Conservation (phyloP, 1,140 invertebrate species). For the Drosophila teissieri region DNA sequence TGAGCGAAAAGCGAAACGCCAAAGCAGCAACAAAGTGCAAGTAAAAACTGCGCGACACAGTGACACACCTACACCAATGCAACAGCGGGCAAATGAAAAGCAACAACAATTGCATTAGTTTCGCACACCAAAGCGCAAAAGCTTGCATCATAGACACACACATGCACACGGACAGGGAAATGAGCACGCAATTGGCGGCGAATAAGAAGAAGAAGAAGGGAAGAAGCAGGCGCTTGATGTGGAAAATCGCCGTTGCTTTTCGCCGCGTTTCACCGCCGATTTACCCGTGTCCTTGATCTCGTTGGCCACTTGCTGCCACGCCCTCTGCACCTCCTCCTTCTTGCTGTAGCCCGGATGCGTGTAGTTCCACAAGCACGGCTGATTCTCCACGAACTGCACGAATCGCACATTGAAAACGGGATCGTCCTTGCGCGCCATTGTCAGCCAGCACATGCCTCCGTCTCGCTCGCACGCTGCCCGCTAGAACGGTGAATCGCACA, state of each 20-base stretch:
- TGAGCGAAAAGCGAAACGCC: constrained; percentile 21
- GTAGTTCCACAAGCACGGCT: constrained; percentile 77
- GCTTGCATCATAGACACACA: constrained; percentile 61
- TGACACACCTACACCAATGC: constrained; percentile 59
- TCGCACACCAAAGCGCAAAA: constrained; percentile 26
- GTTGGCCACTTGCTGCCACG: constrained; percentile 82
- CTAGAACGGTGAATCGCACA: constrained; percentile 11
- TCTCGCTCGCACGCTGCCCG: neutral
- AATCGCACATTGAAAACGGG: constrained; percentile 82
- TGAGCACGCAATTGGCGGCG: constrained; percentile 72
- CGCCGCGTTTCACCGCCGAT: neutral
- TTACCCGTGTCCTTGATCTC: constrained; percentile 81
- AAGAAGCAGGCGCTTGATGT: neutral
- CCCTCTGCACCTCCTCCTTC: constrained; percentile 79
- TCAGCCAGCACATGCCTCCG: constrained; percentile 55
- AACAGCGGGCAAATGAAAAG: constrained; percentile 17
- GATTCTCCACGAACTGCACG: constrained; percentile 76
- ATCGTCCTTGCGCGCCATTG: constrained; percentile 82
- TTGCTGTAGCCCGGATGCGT: constrained; percentile 81
- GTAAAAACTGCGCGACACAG: constrained; percentile 72
- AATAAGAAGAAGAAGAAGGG: constrained; percentile 16
- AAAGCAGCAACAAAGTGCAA: constrained; percentile 38
- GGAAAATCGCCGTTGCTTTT: constrained; percentile 13
- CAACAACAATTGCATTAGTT: constrained; percentile 23
- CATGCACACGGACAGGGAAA: constrained; percentile 45